Evolutionary conservation across 2,113 vertebrate genomes (phyloP), one percentile per base, ranked within the genome.

Genomic region (Limnothrissa miodon): DNA sequence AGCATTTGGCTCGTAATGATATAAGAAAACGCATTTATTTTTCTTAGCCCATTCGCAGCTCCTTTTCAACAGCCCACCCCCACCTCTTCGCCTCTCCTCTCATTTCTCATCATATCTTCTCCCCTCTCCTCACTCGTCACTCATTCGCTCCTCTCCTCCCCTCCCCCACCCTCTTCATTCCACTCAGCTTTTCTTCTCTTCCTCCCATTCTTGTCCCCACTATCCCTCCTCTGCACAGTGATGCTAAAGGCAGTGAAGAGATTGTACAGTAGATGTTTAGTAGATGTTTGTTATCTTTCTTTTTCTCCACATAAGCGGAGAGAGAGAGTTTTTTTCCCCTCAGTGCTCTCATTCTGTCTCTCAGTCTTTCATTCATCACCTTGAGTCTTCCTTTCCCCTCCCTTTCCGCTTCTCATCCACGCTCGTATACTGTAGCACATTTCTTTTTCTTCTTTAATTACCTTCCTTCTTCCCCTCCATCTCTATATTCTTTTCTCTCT

Each of bases 401-500:
- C 25, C 11, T 9, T 62, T 62, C 7, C 23, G 9, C 56, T 7
- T 25, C 56, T 23, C n/a, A 23, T 25, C 56, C 42, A 42, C 6
- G 42, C 42, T 42, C 6, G 42, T 42, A 53, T 2, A 15, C 48
- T 53, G 11, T 48, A 13, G 46, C 45, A n/a, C n/a, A n/a, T n/a
- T 45, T 45, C 45, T 45, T 48, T 48, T 10, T 48, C 11, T 15
- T 15, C 21, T 59, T 59, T 59, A 59, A n/a, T 4, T n/a, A 59
- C 56, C 21, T 23, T 15, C 53, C 80, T 80, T 84, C 53, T 83
- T 59, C 87, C 81, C 88, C 74, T 87, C 48, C 86, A 19, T 86
- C 36, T 86, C 15, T 70, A 45, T 80, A 51, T 88, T 70, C 84
- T 2, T 44, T 25, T 62, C 78, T 21, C 51, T 21, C 39, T n/a